phyloP scores from a whole-genome alignment of 2,888 invertebrate genomes.

The Caenorhabditis doughertyi region DNA sequence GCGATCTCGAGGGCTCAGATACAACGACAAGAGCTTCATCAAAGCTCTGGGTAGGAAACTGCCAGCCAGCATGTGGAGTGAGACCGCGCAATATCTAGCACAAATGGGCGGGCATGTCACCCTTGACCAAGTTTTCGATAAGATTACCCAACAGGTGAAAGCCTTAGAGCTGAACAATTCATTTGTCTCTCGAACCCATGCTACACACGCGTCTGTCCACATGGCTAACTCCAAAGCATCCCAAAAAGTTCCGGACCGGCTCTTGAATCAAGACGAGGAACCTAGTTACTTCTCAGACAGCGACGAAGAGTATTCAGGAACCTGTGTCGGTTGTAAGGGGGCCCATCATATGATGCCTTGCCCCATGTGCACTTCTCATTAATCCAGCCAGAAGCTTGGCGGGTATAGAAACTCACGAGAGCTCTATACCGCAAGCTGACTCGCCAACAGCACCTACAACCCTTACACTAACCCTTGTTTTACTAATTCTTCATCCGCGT shows the following conservation, averaged over 20 bases:
- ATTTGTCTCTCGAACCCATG: too few species aligned
- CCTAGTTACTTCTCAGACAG: too few species aligned
- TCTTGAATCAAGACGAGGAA: too few species aligned
- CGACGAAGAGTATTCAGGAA: too few species aligned
- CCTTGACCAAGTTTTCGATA: background rate
- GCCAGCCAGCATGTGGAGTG: background rate
- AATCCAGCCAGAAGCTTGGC: background rate
- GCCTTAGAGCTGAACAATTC: too few species aligned
- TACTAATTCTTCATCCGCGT: too few species aligned
- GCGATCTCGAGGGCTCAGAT: background rate
- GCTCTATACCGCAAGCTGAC: background rate
- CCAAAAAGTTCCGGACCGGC: too few species aligned
- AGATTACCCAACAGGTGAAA: background rate
- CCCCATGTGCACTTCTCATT: background rate
- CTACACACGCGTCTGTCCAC: too few species aligned
- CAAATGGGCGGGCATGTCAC: too few species aligned
- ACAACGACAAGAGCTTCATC: background rate
- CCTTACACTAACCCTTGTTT: background rate
- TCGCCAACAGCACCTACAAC: slow-evolving; percentile 3
- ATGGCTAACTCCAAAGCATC: too few species aligned
- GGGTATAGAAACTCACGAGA: background rate
- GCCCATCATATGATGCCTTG: background rate
- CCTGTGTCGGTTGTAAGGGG: too few species aligned
- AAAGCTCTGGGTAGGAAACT: background rate
- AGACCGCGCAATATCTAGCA: background rate